Evolutionary conservation across 2,888 invertebrate species (phyloP).

Genomic region (Synergus japonicus): DNA sequence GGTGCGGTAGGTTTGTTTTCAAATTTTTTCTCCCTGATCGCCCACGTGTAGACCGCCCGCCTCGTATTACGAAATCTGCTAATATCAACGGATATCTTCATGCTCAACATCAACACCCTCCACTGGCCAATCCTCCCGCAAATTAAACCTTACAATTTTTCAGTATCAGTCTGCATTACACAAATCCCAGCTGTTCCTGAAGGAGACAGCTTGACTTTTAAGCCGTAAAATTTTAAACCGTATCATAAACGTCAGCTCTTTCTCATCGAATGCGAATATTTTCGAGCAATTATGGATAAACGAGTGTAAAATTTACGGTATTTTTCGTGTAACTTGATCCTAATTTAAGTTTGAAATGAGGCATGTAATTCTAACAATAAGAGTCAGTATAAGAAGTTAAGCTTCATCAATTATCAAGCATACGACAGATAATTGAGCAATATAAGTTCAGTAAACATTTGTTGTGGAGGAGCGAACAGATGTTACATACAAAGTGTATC

Average conservation of each 20-base stretch:
- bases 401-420: background rate
- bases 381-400: background rate
- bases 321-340: background rate
- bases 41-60: constrained; percentile 38
- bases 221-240: background rate
- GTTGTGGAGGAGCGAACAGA: background rate
- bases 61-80: constrained; percentile 66
- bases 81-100: constrained; percentile 67
- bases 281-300: constrained; percentile 7
- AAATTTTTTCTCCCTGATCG: constrained; percentile 51
- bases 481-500: background rate
- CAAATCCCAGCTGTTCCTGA: background rate
- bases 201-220: background rate
- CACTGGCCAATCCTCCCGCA: background rate
- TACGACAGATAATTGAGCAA: background rate
- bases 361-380: background rate
- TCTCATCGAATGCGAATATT: background rate
- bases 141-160: background rate
- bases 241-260: background rate
- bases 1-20: constrained; percentile 64
- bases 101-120: background rate
- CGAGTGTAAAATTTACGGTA: background rate
- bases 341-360: background rate
- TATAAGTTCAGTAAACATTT: background rate
- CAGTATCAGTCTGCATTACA: background rate